Evolutionary conservation across 2,797 vertebrate species (phyloP).

Genomic region (Hemibagrus guttatus): DNA sequence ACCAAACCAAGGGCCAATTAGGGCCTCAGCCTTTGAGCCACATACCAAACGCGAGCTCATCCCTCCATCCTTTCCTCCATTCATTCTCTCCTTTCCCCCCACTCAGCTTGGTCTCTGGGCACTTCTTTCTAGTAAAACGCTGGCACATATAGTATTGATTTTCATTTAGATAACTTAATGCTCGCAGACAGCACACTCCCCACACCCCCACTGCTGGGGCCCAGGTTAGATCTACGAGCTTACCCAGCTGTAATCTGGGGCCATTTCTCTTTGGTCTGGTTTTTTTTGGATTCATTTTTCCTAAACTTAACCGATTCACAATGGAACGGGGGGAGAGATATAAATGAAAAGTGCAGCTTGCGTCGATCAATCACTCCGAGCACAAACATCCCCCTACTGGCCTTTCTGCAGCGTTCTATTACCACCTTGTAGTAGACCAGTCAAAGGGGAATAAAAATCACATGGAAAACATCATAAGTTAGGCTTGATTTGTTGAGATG

Average conservation of each 20-base stretch:
- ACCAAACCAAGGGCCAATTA: conserved; percentile 78
- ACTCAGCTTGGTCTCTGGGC: conserved; percentile 72
- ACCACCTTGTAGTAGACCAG: conserved; percentile 78
- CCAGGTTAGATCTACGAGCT: conserved; percentile 83
- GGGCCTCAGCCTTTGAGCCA: conserved; percentile 66
- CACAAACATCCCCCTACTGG: conserved; percentile 85
- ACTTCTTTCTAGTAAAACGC: conserved; percentile 84
- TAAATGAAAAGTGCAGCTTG: conserved; percentile 87
- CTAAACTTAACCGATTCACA: conserved; percentile 93
- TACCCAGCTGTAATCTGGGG: conserved; percentile 82
- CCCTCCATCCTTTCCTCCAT: conserved; percentile 39
- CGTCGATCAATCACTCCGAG: conserved; percentile 84
- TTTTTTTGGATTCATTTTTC: conserved; percentile 88
- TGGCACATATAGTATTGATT: conserved; percentile 95
- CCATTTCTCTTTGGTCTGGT: conserved; percentile 86
- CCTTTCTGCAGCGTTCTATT: conserved; percentile 87
- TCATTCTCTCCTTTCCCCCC: conserved; percentile 38
- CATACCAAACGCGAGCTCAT: conserved; percentile 68
- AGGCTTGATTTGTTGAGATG: conserved; percentile 96
- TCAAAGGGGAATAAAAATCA: conserved; percentile 98
- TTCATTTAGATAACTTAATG: conserved; percentile 99
- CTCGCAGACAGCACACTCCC: conserved; percentile 87
- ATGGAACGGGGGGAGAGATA: conserved; percentile 81
- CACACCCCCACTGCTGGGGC: conserved; percentile 69
- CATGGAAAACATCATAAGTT: conserved; percentile 95